A percentile compares a stretch with the other conserved stretches of the same genome.
These are phyloP conservation scores for Chironomus tentans DNA, from an alignment of 2,888 invertebrate species.

Conservation along the genomic window DNA sequence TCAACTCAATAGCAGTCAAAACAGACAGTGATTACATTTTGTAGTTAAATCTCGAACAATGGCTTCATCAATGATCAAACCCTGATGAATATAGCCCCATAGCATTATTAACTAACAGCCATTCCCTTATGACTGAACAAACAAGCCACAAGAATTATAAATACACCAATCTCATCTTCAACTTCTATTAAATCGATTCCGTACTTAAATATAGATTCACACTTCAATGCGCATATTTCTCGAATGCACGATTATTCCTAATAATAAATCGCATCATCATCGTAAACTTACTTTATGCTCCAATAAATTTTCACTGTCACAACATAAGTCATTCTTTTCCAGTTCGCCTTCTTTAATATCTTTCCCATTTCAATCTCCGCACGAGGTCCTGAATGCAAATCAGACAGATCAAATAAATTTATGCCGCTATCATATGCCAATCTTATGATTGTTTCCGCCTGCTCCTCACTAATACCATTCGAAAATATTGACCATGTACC, in stretches of 20 bases:
- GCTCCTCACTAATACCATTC: slow-evolving; percentile 64
- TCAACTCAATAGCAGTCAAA: no score
- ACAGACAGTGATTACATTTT: no score
- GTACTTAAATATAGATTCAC: background rate
- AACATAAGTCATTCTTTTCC: slow-evolving; percentile 81
- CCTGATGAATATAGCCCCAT: no score
- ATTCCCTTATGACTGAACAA: no score
- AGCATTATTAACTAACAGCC: no score
- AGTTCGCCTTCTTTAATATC: slow-evolving; percentile 79
- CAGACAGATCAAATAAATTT: slow-evolving; percentile 92
- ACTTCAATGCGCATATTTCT: background rate
- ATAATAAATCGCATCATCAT: background rate
- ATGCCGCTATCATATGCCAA: slow-evolving; percentile 93
- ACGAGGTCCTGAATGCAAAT: slow-evolving; percentile 60
- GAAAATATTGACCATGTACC: slow-evolving; percentile 90
- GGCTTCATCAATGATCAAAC: no score
- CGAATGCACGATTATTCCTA: background rate
- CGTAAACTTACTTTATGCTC: slow-evolving; percentile 65
- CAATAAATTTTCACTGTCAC: slow-evolving; percentile 89
- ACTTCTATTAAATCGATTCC: background rate
- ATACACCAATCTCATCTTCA: background rate
- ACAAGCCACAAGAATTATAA: no score
- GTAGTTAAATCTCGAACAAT: no score
- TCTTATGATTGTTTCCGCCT: slow-evolving; percentile 84
- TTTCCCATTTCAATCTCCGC: slow-evolving; percentile 87